phyloP scores from a whole-genome alignment of 2,113 vertebrate species.

The Arenaria interpres region DNA sequence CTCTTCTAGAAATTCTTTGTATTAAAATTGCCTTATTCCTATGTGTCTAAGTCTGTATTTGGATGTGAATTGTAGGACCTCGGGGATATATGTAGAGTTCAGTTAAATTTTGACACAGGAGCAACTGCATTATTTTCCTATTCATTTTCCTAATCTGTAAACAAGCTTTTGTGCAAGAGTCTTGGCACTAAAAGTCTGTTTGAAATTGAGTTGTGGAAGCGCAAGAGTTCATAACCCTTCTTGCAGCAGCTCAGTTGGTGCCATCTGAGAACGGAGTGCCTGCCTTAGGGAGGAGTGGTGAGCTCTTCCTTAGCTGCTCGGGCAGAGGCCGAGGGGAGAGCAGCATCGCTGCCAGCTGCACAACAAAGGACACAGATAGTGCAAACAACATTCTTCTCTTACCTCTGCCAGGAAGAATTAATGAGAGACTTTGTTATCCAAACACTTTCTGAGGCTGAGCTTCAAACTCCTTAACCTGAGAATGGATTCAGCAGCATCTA shows the following conservation, averaged over 20 bases:
- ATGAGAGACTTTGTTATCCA: not conserved
- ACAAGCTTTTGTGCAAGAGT: conserved; percentile 43
- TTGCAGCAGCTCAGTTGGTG: not conserved
- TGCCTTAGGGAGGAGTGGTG: not conserved
- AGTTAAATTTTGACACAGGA: conserved; percentile 35
- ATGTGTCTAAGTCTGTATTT: not conserved
- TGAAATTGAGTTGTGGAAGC: conserved; percentile 40
- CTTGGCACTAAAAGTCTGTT: not conserved
- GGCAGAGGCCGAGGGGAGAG: not conserved
- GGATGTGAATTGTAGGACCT: not conserved
- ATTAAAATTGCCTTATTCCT: not conserved
- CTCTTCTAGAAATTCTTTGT: not conserved
- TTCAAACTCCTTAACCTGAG: not conserved
- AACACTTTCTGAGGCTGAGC: not conserved
- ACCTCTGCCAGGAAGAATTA: not conserved
- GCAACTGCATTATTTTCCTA: conserved; percentile 14
- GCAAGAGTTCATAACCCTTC: conserved; percentile 48
- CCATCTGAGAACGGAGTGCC: not conserved
- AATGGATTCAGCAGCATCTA: not conserved
- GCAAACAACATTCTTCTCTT: not conserved
- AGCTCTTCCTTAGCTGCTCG: not conserved
- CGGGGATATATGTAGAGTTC: not conserved
- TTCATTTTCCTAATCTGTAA: conserved; percentile 37
- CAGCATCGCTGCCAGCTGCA: not conserved
- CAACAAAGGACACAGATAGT: not conserved